These are phyloP conservation scores for Rousettus madagascariensis DNA, from an alignment of 2,797 vertebrate genomes.

Conservation along the genomic window DNA sequence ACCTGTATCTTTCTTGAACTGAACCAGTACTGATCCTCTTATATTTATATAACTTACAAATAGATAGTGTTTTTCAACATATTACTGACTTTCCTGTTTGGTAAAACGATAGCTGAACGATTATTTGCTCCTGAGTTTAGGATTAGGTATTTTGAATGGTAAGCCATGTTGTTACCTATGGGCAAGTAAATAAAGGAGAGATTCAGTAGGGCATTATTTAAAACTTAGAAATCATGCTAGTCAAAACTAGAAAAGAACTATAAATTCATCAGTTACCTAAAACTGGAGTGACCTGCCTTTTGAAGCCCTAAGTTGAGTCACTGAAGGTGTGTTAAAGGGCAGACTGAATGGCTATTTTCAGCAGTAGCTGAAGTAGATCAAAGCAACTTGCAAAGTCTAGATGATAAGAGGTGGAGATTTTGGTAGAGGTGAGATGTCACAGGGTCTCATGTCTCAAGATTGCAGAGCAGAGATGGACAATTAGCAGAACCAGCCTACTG, in stretches of 20 bases:
- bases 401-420: neutral
- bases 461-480: neutral
- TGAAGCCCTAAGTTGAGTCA: slow-evolving; percentile 21
- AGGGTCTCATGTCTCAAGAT: neutral
- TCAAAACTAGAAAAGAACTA: slow-evolving; percentile 31
- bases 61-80: slow-evolving; percentile 19
- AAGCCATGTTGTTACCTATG: slow-evolving; percentile 35
- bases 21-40: neutral
- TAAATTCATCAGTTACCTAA: slow-evolving; percentile 1
- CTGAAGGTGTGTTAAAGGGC: neutral
- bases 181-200: neutral
- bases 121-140: slow-evolving; percentile 29
- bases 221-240: neutral
- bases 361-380: neutral
- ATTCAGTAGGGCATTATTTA: neutral
- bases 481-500: neutral
- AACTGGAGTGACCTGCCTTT: neutral
- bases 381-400: neutral
- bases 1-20: neutral
- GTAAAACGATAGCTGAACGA: neutral
- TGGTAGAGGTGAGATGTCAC: neutral
- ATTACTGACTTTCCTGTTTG: slow-evolving; percentile 7
- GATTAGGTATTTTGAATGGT: neutral
- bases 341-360: neutral
- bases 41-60: slow-evolving; percentile 7